These are phyloP conservation scores for Ifrita kowaldi DNA, from an alignment of 2,113 vertebrate species.

Conservation along the genomic window DNA sequence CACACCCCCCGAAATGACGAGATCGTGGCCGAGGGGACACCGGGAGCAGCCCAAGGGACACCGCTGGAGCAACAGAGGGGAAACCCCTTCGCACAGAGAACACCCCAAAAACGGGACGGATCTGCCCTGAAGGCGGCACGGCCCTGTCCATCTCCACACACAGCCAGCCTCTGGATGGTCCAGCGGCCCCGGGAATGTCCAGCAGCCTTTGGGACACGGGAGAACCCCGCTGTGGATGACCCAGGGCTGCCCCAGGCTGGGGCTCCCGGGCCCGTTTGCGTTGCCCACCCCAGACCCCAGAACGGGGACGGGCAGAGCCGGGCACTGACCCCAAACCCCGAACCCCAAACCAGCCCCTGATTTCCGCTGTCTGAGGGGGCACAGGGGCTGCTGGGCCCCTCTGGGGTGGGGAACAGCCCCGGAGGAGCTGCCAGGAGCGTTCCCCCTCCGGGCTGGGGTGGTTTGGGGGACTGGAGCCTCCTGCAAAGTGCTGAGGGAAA, in stretches of 20 bases:
- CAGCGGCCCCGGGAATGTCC: background rate
- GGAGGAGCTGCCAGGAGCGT: background rate
- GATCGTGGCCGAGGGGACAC: background rate
- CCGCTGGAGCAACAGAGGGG: too few species aligned
- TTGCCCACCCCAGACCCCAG: too few species aligned
- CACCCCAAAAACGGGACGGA: background rate
- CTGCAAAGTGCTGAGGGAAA: background rate
- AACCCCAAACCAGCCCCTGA: conserved; percentile 69
- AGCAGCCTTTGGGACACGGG: background rate
- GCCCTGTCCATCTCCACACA: background rate
- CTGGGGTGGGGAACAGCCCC: background rate
- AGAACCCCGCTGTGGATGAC: background rate
- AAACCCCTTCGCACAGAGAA: background rate
- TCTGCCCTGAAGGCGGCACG: background rate
- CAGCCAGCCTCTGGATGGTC: background rate
- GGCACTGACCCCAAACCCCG: too few species aligned
- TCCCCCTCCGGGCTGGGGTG: background rate
- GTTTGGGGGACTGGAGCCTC: background rate
- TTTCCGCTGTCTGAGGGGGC: conserved; percentile 15
- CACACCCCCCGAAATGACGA: rapidly evolving
- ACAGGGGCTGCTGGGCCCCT: background rate
- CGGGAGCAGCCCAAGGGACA: too few species aligned
- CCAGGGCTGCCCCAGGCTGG: conserved; percentile 20
- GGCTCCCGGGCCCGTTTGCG: too few species aligned
- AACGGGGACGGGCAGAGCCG: conserved; percentile 39